Conservation (phyloP, 64 coral and sea anemone genomes). For the Trachythela sp. region DNA sequence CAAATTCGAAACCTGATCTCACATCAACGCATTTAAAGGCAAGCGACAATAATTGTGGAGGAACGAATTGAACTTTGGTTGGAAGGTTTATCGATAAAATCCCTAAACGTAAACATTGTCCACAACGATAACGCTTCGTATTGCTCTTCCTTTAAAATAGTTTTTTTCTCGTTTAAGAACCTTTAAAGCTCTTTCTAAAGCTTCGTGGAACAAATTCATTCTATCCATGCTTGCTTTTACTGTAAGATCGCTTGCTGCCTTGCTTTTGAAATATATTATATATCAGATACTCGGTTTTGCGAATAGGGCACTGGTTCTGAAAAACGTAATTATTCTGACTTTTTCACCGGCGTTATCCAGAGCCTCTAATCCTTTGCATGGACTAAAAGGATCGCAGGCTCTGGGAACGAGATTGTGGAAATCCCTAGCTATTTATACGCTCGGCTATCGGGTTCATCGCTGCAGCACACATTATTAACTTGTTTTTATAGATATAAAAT, state of each 20-base stretch:
- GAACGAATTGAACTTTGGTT: not conserved
- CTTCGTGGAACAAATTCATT: not conserved
- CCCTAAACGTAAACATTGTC: not conserved
- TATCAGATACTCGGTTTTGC: not conserved
- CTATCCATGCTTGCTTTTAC: not conserved
- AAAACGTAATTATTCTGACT: not conserved
- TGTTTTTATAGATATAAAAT: no score
- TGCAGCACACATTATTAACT: no score
- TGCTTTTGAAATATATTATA: not conserved
- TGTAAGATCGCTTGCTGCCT: not conserved
- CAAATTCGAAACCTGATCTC: not conserved
- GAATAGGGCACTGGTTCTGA: not conserved
- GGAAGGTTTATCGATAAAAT: not conserved
- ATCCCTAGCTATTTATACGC: no score
- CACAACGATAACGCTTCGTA: not conserved
- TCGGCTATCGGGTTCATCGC: no score
- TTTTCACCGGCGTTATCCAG: not conserved
- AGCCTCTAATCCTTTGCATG: no score
- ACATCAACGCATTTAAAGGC: not conserved
- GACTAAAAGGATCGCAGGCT: no score
- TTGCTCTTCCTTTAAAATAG: not conserved
- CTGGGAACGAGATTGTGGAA: not conserved
- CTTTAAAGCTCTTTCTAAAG: not conserved
- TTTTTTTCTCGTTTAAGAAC: not conserved
- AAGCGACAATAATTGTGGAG: not conserved